These are phyloP conservation scores for Emydocephalus ijimae DNA, from an alignment of 2,113 vertebrate genomes.

Conservation along the genomic window DNA sequence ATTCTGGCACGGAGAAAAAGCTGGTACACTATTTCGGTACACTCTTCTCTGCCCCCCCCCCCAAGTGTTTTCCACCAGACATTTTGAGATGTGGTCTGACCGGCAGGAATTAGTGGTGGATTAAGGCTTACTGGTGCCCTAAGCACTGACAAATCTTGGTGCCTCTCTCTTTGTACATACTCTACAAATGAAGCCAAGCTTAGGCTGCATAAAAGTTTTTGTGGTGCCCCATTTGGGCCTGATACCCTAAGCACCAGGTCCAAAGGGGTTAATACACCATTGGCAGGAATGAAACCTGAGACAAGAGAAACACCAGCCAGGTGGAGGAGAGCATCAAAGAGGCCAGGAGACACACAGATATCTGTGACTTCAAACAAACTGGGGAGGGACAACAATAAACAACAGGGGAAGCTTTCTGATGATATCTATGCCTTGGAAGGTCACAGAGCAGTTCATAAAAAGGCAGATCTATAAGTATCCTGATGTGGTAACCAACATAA, in stretches of 20 bases:
- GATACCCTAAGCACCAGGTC: no score
- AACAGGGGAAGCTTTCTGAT: background rate
- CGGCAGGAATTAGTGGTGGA: background rate
- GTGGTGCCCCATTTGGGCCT: no score
- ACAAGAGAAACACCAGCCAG: background rate
- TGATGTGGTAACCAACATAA: background rate
- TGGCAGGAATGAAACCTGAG: background rate
- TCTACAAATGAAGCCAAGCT: no score
- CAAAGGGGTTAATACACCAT: no score
- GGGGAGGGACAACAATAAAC: background rate
- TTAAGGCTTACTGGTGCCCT: no score
- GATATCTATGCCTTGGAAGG: background rate
- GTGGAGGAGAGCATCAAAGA: background rate
- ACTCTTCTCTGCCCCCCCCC: background rate
- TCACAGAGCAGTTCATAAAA: background rate
- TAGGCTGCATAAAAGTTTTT: no score
- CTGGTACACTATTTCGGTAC: background rate
- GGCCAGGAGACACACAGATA: background rate
- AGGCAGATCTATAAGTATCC: background rate
- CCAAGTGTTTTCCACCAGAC: background rate
- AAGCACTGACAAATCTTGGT: no score
- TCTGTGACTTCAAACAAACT: background rate
- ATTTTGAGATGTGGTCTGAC: background rate
- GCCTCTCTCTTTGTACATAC: no score
- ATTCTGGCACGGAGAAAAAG: background rate